These are phyloP conservation scores for Ciconia stormi DNA, from an alignment of 2,113 vertebrate species.

Conservation along the genomic window DNA sequence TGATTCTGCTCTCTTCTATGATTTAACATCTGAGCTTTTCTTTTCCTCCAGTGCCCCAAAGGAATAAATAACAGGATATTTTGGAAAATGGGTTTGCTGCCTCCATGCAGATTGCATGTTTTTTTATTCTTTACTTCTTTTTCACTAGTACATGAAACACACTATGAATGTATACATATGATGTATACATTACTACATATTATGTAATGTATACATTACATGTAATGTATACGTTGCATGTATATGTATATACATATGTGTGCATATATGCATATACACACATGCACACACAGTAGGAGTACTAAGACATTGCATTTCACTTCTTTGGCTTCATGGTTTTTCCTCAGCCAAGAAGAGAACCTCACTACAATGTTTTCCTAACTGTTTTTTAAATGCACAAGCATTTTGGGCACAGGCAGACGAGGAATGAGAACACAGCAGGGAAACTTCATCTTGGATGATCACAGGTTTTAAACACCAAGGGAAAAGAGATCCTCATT, in stretches of 20 bases:
- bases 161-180: not conserved
- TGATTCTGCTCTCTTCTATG: not conserved
- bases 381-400: not conserved
- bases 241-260: too few species aligned
- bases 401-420: not conserved
- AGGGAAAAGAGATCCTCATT: not conserved
- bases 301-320: not conserved
- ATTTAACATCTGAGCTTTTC: not conserved
- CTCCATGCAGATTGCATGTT: not conserved
- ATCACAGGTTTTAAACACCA: not conserved
- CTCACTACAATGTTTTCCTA: not conserved
- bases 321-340: not conserved
- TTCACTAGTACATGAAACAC: not conserved
- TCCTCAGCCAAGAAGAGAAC: not conserved
- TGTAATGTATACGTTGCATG: not conserved
- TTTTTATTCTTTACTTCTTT: not conserved
- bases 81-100: not conserved
- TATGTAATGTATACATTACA: not conserved
- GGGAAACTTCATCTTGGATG: not conserved
- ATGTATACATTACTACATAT: not conserved
- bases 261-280: not conserved
- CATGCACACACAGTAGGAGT: not conserved
- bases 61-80: not conserved
- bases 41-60: not conserved
- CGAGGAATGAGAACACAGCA: not conserved